Percentiles rank a stretch among this genome's conserved stretches.
These are phyloP conservation scores for Brachionus koreanus DNA, from an alignment of 1,140 invertebrate species.

Conservation along the genomic window DNA sequence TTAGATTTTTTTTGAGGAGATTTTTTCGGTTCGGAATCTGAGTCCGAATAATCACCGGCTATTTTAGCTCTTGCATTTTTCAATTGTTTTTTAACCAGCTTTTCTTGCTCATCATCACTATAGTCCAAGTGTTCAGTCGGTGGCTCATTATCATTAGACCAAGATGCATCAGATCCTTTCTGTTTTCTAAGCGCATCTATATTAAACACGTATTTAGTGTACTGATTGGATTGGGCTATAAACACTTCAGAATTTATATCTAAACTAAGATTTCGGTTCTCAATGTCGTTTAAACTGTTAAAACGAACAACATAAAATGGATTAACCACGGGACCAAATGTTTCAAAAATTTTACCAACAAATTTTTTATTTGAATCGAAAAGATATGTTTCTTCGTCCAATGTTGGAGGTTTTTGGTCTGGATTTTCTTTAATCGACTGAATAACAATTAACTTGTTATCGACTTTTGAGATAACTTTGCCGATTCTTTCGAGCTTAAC, in stretches of 20 bases:
- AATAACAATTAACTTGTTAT: slow-evolving; percentile 14
- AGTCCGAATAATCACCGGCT: neutral
- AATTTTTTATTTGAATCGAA: slow-evolving; percentile 30
- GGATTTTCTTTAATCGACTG: neutral
- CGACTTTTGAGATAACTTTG: slow-evolving; percentile 30
- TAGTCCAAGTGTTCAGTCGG: slow-evolving; percentile 60
- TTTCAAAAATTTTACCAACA: slow-evolving; percentile 72
- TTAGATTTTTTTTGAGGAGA: neutral
- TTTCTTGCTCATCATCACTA: slow-evolving; percentile 45
- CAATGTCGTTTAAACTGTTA: slow-evolving; percentile 71
- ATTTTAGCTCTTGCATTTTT: slow-evolving; percentile 7
- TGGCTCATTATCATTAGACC: slow-evolving; percentile 75
- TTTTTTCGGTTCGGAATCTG: slow-evolving; percentile 14
- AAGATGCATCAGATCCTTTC: slow-evolving; percentile 76
- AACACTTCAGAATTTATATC: slow-evolving; percentile 68
- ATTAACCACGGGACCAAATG: slow-evolving; percentile 73
- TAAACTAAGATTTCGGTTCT: slow-evolving; percentile 63
- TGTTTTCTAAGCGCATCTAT: slow-evolving; percentile 65
- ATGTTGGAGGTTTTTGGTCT: slow-evolving; percentile 3
- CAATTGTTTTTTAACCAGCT: neutral
- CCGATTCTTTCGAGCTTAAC: slow-evolving; percentile 33
- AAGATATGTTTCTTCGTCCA: slow-evolving; percentile 36
- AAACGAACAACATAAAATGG: slow-evolving; percentile 78
- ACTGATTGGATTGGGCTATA: slow-evolving; percentile 68
- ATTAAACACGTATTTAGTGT: slow-evolving; percentile 70